A percentile compares a stretch with the other conserved stretches of the same genome.
Evolutionary conservation across 2,113 vertebrate species (phyloP).

Genomic region (Lanius ludovicianus): DNA sequence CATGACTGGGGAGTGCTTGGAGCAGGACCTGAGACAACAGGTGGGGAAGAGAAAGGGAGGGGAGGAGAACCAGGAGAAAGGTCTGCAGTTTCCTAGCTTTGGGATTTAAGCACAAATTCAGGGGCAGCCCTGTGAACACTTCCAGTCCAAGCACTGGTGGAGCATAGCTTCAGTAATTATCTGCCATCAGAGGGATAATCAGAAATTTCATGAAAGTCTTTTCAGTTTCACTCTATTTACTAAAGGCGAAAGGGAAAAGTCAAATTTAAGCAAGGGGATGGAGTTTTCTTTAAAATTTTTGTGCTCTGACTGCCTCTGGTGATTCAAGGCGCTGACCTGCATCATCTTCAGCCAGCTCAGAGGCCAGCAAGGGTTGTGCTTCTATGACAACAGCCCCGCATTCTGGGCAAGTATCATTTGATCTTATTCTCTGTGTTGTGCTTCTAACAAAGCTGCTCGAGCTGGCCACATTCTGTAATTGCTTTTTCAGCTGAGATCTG

Average conservation of each 20-base stretch:
- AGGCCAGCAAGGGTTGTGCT: neutral
- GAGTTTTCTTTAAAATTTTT: neutral
- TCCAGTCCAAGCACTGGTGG: neutral
- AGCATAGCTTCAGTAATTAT: neutral
- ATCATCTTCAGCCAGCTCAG: neutral
- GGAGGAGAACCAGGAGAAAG: neutral
- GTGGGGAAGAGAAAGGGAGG: neutral
- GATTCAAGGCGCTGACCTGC: neutral
- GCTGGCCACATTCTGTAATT: conserved; percentile 33
- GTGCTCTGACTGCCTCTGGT: neutral
- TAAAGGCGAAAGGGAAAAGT: neutral
- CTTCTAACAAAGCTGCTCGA: conserved; percentile 11
- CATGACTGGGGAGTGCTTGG: neutral
- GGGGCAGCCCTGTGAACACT: neutral
- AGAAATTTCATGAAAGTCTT: neutral
- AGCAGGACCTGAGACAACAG: neutral
- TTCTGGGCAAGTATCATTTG: neutral
- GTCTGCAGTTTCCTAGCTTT: neutral
- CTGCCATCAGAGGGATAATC: neutral
- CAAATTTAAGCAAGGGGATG: neutral
- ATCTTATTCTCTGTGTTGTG: conserved; percentile 46
- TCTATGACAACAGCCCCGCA: conserved; percentile 50
- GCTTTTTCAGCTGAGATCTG: conserved; percentile 29
- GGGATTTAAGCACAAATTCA: neutral
- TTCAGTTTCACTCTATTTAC: neutral